phyloP scores from a whole-genome alignment of 2,797 vertebrate genomes.

The Catostomus latipinnis region DNA sequence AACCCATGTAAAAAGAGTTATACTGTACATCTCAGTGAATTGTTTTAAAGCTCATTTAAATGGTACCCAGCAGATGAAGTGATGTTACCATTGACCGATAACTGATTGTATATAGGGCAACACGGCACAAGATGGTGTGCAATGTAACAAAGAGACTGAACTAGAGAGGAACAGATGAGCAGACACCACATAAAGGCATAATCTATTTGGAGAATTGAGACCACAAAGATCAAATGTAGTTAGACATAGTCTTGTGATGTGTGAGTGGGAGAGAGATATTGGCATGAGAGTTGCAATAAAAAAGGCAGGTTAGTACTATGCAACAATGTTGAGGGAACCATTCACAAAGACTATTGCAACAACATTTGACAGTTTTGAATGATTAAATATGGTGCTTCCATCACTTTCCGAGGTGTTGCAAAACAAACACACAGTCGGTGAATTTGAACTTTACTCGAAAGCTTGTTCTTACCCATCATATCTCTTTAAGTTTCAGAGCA shows the following conservation, averaged over 20 bases:
- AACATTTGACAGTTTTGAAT: conserved; percentile 5
- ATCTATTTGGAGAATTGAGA: conserved; percentile 45
- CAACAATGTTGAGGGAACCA: neutral
- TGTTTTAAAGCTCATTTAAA: conserved; percentile 17
- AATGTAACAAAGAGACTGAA: conserved; percentile 5
- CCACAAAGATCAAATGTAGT: conserved; percentile 20
- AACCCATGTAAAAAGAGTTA: too few species aligned
- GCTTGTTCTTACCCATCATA: conserved; percentile 42
- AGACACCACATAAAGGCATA: conserved; percentile 21
- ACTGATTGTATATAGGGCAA: neutral
- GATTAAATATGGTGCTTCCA: conserved; percentile 16
- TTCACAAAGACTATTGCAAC: neutral
- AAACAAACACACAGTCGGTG: conserved; percentile 3
- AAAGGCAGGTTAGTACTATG: neutral
- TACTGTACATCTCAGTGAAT: too few species aligned
- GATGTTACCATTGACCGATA: conserved; percentile 24
- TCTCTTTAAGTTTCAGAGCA: conserved; percentile 32
- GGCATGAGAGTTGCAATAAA: neutral
- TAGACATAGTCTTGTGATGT: conserved; percentile 1
- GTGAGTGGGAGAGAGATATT: neutral
- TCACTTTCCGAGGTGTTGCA: conserved; percentile 24
- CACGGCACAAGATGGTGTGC: conserved; percentile 30
- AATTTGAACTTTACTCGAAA: conserved; percentile 12
- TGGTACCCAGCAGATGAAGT: conserved; percentile 12
- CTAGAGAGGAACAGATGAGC: conserved; percentile 12